Percentiles rank a stretch among this genome's conserved stretches.
Conservation (phyloP, 1,140 invertebrate species). For the Propsilocerus akamusi region DNA sequence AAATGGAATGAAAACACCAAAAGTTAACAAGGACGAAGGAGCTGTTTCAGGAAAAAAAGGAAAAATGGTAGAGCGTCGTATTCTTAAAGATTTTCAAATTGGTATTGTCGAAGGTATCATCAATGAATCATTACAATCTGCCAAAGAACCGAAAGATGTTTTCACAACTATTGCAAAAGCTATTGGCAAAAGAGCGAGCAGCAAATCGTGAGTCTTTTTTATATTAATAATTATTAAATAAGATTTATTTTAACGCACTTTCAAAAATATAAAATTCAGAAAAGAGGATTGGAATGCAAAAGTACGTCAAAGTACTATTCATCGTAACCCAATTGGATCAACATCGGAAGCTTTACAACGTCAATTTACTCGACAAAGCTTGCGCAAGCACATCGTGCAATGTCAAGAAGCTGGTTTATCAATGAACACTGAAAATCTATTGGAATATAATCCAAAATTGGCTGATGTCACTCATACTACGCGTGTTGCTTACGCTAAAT, state of each 20-base stretch:
- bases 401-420: constrained; percentile 34
- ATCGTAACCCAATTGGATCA: constrained; percentile 57
- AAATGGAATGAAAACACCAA: constrained; percentile 64
- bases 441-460: constrained; percentile 64
- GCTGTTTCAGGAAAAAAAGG: constrained; percentile 66
- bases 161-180: constrained; percentile 62
- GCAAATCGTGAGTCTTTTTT: constrained; percentile 23
- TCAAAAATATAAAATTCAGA: constrained; percentile 29
- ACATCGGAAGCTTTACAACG: constrained; percentile 39
- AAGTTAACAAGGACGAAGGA: constrained; percentile 38
- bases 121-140: constrained; percentile 42
- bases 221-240: constrained; percentile 1
- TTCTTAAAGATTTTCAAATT: constrained; percentile 80
- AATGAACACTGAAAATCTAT: constrained; percentile 44
- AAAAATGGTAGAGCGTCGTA: constrained; percentile 60
- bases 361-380: constrained; percentile 40
- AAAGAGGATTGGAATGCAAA: constrained; percentile 73
- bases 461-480: constrained; percentile 50
- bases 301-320: constrained; percentile 46
- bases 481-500: constrained; percentile 66
- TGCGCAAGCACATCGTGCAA: constrained; percentile 41
- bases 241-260: constrained; percentile 8
- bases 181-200: constrained; percentile 42
- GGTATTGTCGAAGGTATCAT: constrained; percentile 70
- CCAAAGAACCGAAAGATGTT: constrained; percentile 52